Evolutionary conservation across 1,140 invertebrate species (phyloP).

Genomic region (Bombus turneri): DNA sequence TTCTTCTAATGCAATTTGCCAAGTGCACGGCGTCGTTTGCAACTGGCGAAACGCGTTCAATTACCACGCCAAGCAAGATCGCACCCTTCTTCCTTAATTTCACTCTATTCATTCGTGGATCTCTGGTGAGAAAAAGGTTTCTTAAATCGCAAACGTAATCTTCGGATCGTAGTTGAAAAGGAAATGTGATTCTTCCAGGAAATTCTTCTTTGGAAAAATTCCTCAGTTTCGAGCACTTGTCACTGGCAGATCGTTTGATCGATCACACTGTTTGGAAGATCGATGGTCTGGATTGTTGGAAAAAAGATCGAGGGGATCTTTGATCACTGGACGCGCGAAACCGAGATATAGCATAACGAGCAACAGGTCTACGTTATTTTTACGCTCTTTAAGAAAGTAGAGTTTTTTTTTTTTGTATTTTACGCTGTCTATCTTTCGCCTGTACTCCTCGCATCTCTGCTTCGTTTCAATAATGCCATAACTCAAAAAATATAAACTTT

Average conservation of each 20-base stretch:
- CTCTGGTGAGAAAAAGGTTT: too few relatives aligned
- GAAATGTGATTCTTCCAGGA: too few relatives aligned
- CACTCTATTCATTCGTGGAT: not conserved
- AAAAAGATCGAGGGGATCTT: too few relatives aligned
- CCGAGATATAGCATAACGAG: not conserved
- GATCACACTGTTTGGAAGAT: too few relatives aligned
- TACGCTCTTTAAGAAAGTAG: not conserved
- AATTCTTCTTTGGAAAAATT: not conserved
- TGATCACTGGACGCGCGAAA: too few relatives aligned
- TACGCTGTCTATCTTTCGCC: too few relatives aligned
- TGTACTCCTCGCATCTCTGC: not conserved
- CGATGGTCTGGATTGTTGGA: too few relatives aligned
- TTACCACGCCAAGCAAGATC: not conserved
- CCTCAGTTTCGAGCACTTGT: not conserved
- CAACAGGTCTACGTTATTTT: not conserved
- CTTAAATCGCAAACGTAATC: not conserved
- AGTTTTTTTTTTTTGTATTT: not conserved
- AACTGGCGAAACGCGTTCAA: not conserved
- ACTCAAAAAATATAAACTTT: too few relatives aligned
- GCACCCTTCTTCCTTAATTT: not conserved
- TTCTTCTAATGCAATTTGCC: slow-evolving; percentile 16
- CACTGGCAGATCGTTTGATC: too few relatives aligned
- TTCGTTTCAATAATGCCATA: too few relatives aligned
- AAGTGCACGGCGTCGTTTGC: not conserved
- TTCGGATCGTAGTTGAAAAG: not conserved